Base-by-base conservation (phyloP, 2,113 vertebrate genomes). In the Lepisosteus oculatus region DNA sequence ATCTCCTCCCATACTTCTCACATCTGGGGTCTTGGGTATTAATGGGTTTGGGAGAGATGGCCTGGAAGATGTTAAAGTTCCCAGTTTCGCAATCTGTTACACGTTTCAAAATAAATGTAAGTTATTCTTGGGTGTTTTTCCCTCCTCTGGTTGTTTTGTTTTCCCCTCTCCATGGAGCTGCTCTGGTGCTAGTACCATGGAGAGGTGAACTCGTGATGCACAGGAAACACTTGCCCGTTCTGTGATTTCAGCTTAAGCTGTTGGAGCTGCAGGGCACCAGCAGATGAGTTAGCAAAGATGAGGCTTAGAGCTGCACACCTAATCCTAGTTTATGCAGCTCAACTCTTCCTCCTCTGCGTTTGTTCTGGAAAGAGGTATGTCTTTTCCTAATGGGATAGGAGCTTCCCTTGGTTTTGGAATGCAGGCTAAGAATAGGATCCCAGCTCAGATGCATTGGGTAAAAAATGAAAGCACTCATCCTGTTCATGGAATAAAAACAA, bases 1-100 rank as follows among this genome's bases (percentile, higher is more conserved):
- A 69, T 73, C 69, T 74, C 82, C 76, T 79, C 55, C 73, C 47
- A 69, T 72, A 74, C 78, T 80, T 2, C 8, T 51, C 47, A 51
- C 47, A 51, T 51, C 47, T 51, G 5, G 47, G 47, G 47, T 51
- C 47, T 51, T 9, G 47, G 47, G 47, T 51, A 51, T 51, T 9
- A 51, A 51, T 9, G 8, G 47, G 47, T 51, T 51, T 51, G 5
- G 5, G 47, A 6, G 5, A 51, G 47, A 51, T 51, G 8, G 5
- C 5, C 47, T 51, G 8, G 8, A 51, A 9, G 47, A 51, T 51
- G 47, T 51, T 9, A 6, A 9, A 51, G 47, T 51, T 6, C 47
- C 47, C 8, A 51, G 47, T 5, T 51, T 51, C 47, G 8, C 47
- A 51, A 51, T 51, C 8, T 51, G 8, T 51, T 51, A 1, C 17